Base-by-base conservation (phyloP, 2,888 invertebrate genomes). In the Strigamia maritima region DNA sequence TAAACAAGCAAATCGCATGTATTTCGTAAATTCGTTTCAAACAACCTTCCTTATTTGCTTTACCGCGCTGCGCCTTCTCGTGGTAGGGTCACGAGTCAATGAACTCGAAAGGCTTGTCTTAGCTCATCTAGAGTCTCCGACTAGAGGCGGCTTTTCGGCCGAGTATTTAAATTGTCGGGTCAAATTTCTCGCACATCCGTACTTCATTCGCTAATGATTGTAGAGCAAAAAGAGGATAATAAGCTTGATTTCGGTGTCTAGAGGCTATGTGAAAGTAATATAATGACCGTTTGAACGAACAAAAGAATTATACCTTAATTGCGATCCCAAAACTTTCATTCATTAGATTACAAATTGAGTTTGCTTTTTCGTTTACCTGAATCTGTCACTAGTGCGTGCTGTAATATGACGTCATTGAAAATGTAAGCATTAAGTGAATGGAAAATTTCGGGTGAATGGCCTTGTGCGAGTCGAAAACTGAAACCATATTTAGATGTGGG, bases 161-260 rank as follows among this genome's bases (percentile, higher is more conserved):
- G 12, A 12, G 38, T 10, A n/a, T 44, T 44, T 44, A 65, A 65
- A 22, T 65, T 65, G 60, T 65, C 60, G 8, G 60, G 60, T 65
- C 60, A 65, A 65, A 65, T 65, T n/a, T 65, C 60, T 65, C 60
- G 60, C 60, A 65, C 60, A 65, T 65, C 60, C 60, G 60, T 65
- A 65, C 60, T 24, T 6, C 22, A 65, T 65, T 65, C 24, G 19
- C 12, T 22, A 65, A n/a, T n/a, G 44, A 65, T 65, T 65, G 14
- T 16, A 12, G 60, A 24, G 24, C 24, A 65, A 1, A 24, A 65
- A 12, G 24, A 22, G 22, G 60, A 65, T 65, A 65, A 65, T 19
- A 12, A 22, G 60, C 22, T 65, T 65, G 22, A 10, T 65, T 65
- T 65, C 4, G 35, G 35, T 49, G 49, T 49, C 19, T 19, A 19